Percentiles rank a stretch among this genome's conserved stretches.
phyloP scores from a whole-genome alignment of 2,888 invertebrate species.

The Acleris sparsana region DNA sequence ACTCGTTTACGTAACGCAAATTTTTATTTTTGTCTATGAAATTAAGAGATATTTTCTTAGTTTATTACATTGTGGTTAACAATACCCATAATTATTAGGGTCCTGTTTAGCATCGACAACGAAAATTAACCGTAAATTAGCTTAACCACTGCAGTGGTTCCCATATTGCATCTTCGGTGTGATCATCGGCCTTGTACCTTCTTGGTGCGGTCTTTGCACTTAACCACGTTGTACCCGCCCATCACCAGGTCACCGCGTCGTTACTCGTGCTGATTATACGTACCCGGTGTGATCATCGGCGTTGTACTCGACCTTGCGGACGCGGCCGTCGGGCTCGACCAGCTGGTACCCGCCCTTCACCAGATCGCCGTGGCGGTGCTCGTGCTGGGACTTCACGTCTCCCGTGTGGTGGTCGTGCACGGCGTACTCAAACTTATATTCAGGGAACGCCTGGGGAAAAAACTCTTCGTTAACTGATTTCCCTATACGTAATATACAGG shows the following conservation, averaged over 20 bases:
- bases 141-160: no score
- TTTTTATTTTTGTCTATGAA: no score
- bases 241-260: constrained; percentile 84
- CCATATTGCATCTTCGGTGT: constrained; percentile 46
- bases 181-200: constrained; percentile 86
- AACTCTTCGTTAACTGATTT: background rate
- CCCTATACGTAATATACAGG: background rate
- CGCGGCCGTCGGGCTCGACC: constrained; percentile 85
- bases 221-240: constrained; percentile 73
- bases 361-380: constrained; percentile 81
- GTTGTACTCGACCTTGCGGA: constrained; percentile 86
- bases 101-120: no score
- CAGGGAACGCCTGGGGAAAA: constrained; percentile 73
- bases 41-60: no score
- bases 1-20: no score
- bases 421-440: constrained; percentile 82
- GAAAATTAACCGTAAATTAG: no score
- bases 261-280: constrained; percentile 63
- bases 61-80: no score
- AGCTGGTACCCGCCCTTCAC: constrained; percentile 86
- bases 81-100: no score
- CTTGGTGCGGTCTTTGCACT: constrained; percentile 83
- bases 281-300: constrained; percentile 84
- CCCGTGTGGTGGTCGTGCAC: constrained; percentile 83
- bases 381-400: constrained; percentile 81